Base-by-base conservation (phyloP, 1,140 invertebrate genomes). In the Lepidurus arcticus region DNA sequence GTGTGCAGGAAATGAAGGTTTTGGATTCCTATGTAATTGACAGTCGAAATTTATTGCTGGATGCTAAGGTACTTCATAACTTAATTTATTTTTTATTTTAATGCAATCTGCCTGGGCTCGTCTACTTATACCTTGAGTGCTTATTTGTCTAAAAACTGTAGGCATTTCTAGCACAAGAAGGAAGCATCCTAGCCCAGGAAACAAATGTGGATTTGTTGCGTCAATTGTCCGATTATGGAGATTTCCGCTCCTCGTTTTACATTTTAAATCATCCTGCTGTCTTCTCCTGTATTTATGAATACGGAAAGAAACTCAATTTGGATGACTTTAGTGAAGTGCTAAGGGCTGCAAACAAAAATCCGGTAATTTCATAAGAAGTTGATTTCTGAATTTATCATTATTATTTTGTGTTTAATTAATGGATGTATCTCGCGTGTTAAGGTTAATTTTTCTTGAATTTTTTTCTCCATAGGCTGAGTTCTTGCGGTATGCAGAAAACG, bases 11-110 rank as follows among this genome's bases (percentile, higher is more conserved):
- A 65, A 65, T 65, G 53, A 21, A 0, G 13, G 13, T 65, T 65
- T 21, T 65, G 16, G 53, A 65, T 21, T 7, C 53, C 8, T n/a
- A n/a, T 65, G 13, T 65, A n/a, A 21, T 7, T 13, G 53, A 65
- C 53, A 65, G 53, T 65, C 53, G 53, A 21, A 65, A 21, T 65
- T 65, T 65, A 21, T 65, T 65, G 53, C 53, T 65, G 8, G 53
- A 65, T 65, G 21, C 16, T 16, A 13, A 65, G 53, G 53, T 65
- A 16, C 8, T n/a, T 65, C 4, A 65, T 11, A 9, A 16, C 16
- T n/a, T 16, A 13, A 65, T 13, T n/a, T n/a, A 65, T 3, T 11
- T 10, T 65, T 4, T 21, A 65, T 16, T 11, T 65, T 65, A 65
- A 65, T 3, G 13, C 21, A 21, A 1, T 65, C n/a, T 65, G 13